Evolutionary conservation across 2,113 vertebrate species (phyloP).

Genomic region (Leucosticte australis): DNA sequence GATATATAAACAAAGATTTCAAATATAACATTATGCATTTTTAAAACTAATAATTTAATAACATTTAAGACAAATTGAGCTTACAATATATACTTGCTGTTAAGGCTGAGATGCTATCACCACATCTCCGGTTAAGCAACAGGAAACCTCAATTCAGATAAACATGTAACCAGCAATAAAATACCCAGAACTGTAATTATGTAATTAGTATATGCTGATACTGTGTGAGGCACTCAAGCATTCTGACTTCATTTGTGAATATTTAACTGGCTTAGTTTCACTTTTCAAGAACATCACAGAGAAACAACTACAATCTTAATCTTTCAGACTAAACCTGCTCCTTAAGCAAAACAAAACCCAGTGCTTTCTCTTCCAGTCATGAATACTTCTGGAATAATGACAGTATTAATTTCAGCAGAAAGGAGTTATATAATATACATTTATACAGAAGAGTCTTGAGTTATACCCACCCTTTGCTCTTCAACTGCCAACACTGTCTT

Average conservation of each 20-base stretch:
- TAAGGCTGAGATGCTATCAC: background rate
- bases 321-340: background rate
- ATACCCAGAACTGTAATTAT: background rate
- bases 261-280: background rate
- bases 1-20: background rate
- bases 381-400: background rate
- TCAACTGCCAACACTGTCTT: background rate
- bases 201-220: slow-evolving; percentile 1
- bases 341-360: background rate
- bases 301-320: background rate
- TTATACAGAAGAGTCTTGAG: background rate
- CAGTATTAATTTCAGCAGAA: background rate
- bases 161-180: background rate
- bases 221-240: background rate
- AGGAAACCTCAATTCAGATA: background rate
- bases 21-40: background rate
- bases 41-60: background rate
- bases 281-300: background rate
- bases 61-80: background rate
- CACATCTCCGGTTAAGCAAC: background rate
- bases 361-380: background rate
- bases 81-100: background rate
- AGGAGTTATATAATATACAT: background rate
- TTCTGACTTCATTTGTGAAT: background rate
- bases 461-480: background rate